phyloP scores from a whole-genome alignment of 2,113 vertebrate species.

The Boulengeromyrus knoepffleri region DNA sequence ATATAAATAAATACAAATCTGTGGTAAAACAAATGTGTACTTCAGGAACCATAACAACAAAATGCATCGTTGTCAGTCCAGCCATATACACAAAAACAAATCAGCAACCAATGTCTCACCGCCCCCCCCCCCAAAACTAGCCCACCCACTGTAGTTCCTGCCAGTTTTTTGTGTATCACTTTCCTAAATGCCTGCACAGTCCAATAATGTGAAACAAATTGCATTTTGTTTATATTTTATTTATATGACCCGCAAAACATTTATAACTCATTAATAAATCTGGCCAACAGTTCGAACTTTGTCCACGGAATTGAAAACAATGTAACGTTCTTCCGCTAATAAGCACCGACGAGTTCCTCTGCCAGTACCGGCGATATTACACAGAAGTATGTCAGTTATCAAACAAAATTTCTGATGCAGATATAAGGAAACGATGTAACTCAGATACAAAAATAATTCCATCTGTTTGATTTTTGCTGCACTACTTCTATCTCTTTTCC shows the following conservation, averaged over 20 bases:
- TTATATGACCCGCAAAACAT: not conserved
- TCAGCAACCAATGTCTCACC: not conserved
- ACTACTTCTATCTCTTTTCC: not conserved
- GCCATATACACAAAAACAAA: not conserved
- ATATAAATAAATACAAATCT: not conserved
- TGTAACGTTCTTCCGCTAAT: not conserved
- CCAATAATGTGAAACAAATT: not conserved
- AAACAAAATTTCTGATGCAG: not conserved
- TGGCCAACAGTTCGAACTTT: not conserved
- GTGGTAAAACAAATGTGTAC: not conserved
- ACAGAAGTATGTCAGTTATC: not conserved
- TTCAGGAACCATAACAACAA: not conserved
- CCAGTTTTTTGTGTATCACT: not conserved
- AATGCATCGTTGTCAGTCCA: not conserved
- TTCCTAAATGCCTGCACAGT: not conserved
- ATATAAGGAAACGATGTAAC: not conserved
- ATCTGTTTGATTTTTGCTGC: not conserved
- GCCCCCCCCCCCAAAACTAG: not conserved
- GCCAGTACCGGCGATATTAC: not conserved
- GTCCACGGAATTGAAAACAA: not conserved
- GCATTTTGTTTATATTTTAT: not conserved
- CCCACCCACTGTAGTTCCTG: constrained; percentile 17
- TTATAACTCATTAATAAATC: not conserved
- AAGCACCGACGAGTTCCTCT: not conserved
- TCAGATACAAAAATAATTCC: not conserved